Conservation (phyloP, 1,140 invertebrate genomes). For the Drosophila lowei region DNA sequence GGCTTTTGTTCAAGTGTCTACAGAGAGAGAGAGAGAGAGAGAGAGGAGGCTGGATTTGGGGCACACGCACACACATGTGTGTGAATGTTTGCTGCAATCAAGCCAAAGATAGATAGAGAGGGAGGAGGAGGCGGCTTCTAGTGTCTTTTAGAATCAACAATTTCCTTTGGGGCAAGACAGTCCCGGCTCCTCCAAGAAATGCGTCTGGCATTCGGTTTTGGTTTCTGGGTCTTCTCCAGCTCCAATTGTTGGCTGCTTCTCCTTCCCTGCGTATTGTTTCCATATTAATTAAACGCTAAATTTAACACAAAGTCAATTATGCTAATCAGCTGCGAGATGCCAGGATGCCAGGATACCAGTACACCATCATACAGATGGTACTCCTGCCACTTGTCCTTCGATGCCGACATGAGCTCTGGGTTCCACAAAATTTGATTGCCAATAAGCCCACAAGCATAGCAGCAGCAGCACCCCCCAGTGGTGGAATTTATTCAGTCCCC, state of each 20-base stretch:
- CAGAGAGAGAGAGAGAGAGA: background rate
- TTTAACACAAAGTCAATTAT: slow-evolving; percentile 79
- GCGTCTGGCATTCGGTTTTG: background rate
- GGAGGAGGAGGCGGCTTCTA: no score
- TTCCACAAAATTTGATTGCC: slow-evolving; percentile 56
- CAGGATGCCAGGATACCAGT: no score
- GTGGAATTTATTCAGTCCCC: slow-evolving; percentile 49
- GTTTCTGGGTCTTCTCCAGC: background rate
- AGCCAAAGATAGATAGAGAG: slow-evolving; percentile 7
- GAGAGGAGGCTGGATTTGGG: slow-evolving; percentile 61
- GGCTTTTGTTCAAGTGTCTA: slow-evolving; percentile 72
- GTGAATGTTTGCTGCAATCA: slow-evolving; percentile 12
- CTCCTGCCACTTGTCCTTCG: no score
- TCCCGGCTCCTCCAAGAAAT: slow-evolving; percentile 19
- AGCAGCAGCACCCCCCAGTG: slow-evolving; percentile 33
- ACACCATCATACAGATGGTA: background rate
- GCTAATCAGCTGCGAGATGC: slow-evolving; percentile 58
- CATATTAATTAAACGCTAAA: slow-evolving; percentile 80
- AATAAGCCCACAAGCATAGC: slow-evolving; percentile 63
- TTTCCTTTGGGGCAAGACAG: slow-evolving; percentile 2
- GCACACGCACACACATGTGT: slow-evolving; percentile 28
- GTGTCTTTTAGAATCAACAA: slow-evolving; percentile 7
- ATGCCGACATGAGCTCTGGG: slow-evolving; percentile 38
- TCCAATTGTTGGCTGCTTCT: background rate
- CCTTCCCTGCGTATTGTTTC: slow-evolving; percentile 33